Evolutionary conservation across 2,113 vertebrate species (phyloP), one percentile per base, ranked within the genome.

Genomic region (Pogonocichla stellata): DNA sequence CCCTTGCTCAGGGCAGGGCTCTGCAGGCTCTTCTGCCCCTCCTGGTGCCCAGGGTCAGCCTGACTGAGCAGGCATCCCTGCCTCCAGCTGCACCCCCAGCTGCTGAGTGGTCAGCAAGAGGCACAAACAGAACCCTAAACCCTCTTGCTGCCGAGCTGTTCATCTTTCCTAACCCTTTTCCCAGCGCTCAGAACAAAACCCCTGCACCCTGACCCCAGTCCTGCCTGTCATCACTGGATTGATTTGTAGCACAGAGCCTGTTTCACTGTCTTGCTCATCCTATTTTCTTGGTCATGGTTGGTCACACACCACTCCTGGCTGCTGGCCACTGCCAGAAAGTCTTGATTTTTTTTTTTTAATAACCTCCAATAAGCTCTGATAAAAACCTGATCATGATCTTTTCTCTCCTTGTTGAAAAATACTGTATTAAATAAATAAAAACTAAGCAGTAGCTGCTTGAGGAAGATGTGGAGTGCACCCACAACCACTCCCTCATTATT

Each of bases 221-320:
- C 58, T 71, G 77, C 43, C 67, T 90, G 61, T 91, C 89, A 42
- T 1, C 6, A 0, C 10, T 6, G 25, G 38, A 51, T 38, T 62
- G 83, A 95, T 92, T 58, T 84, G 47, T 81, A 80, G 80, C 85
- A 66, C 83, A 40, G 20, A 85, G 64, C 13, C 66, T 14, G 25
- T 48, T 67, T 54, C 54, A 17, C 48, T 54, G 45, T 65, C 91
- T 81, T 33, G 8, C 93, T 85, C 9, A 0, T 78, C 86, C 88
- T 79, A 92, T 93, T 94, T 95, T 70, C 94, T 88, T 70, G 89
- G 91, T 96, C 90, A 94, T 87, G 91, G 53, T 51, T 73, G 88
- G 75, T 61, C 91, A 97, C 36, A 97, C 80, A 90, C 10, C 25
- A 40, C 64, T 92, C 48, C 70, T 80, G 47, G 8, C 87, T 95